phyloP scores from a whole-genome alignment of 2,888 invertebrate genomes.

The Torymus auratus region DNA sequence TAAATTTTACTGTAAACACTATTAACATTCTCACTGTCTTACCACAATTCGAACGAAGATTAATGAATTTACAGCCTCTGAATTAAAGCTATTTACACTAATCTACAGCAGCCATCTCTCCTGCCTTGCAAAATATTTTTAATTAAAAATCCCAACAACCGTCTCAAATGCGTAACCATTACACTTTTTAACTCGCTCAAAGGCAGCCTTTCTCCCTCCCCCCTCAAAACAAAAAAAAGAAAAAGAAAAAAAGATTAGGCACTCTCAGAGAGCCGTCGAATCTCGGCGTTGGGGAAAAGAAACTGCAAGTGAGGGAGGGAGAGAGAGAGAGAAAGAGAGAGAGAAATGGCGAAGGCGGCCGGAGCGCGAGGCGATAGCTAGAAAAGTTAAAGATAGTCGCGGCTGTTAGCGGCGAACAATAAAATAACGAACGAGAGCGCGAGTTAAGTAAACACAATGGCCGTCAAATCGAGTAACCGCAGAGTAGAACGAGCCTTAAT shows the following conservation, averaged over 20 bases:
- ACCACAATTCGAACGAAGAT: too few relatives aligned
- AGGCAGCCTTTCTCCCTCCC: too few relatives aligned
- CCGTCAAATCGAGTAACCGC: constrained; percentile 67
- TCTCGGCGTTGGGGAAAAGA: background rate
- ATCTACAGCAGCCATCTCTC: too few relatives aligned
- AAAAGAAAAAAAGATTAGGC: background rate
- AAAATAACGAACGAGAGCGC: constrained; percentile 68
- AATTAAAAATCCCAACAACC: too few relatives aligned
- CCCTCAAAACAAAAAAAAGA: background rate
- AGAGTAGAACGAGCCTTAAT: constrained; percentile 41
- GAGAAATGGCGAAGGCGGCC: constrained; percentile 6
- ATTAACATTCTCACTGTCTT: too few relatives aligned
- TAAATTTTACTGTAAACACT: too few relatives aligned
- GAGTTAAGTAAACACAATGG: constrained; percentile 69
- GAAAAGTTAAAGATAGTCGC: constrained; percentile 65
- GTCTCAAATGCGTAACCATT: too few relatives aligned
- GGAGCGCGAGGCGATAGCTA: constrained; percentile 30
- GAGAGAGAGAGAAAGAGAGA: background rate
- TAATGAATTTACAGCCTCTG: too few relatives aligned
- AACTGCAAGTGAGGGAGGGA: background rate
- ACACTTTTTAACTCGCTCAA: too few relatives aligned
- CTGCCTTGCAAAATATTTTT: too few relatives aligned
- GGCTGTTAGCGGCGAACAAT: constrained; percentile 64
- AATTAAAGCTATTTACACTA: too few relatives aligned
- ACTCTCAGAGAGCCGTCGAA: background rate